phyloP scores from a whole-genome alignment of 2,888 invertebrate genomes.

The Phengaris alcon region DNA sequence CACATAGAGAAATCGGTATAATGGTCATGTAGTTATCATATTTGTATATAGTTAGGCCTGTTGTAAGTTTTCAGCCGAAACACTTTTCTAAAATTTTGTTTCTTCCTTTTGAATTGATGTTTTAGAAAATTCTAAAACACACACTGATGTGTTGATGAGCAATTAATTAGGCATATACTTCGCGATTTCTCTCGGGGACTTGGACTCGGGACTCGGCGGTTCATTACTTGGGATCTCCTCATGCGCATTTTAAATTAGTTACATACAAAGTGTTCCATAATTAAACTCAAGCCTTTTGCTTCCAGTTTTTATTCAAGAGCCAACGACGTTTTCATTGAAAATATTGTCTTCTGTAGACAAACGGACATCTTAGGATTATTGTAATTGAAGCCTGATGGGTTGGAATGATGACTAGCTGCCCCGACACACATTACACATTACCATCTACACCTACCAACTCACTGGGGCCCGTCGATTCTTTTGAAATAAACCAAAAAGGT shows the following conservation, averaged over 20 bases:
- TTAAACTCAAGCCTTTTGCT: constrained; percentile 30
- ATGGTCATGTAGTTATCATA: too few species aligned
- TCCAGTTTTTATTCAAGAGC: background rate
- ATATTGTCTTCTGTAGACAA: background rate
- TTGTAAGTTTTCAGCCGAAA: too few species aligned
- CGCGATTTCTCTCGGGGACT: background rate
- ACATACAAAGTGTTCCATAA: constrained; percentile 39
- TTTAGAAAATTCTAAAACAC: background rate
- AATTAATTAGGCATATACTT: background rate
- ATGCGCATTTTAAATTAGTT: constrained; percentile 42
- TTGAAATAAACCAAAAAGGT: too few species aligned
- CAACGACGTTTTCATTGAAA: background rate
- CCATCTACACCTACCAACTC: too few species aligned
- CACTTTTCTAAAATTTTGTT: too few species aligned
- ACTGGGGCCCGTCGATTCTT: too few species aligned
- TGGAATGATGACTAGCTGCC: too few species aligned
- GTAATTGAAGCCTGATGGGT: too few species aligned
- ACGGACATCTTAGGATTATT: background rate
- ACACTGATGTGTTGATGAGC: background rate
- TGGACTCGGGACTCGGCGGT: background rate
- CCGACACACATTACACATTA: too few species aligned
- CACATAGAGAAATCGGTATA: too few species aligned
- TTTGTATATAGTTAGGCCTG: too few species aligned
- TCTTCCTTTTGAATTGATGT: too few species aligned
- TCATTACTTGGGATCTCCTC: constrained; percentile 31